phyloP scores from a whole-genome alignment of 1,140 invertebrate genomes.

The Anoplophora glabripennis region DNA sequence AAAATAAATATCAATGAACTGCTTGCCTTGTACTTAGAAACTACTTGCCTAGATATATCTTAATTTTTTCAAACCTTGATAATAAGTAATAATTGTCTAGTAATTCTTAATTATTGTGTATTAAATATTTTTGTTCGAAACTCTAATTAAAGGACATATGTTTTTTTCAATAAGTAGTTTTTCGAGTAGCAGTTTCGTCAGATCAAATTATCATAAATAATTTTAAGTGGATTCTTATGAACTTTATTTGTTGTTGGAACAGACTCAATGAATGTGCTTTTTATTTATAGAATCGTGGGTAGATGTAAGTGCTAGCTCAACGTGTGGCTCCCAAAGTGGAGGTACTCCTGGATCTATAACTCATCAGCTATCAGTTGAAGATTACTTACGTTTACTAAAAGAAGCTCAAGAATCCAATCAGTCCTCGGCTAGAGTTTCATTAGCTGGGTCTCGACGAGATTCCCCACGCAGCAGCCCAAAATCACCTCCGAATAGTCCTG shows the following conservation, averaged over 20 bases:
- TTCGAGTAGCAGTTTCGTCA: neutral
- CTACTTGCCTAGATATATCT: conserved; percentile 1
- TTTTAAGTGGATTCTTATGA: conserved; percentile 8
- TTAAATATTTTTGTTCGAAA: no score
- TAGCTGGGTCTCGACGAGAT: conserved; percentile 73
- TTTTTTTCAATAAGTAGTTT: conserved; percentile 4
- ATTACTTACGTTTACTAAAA: conserved; percentile 76
- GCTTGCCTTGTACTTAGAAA: neutral
- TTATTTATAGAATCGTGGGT: conserved; percentile 79
- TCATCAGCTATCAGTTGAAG: conserved; percentile 64
- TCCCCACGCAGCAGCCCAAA: conserved; percentile 67
- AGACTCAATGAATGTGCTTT: conserved; percentile 11
- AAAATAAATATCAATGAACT: conserved; percentile 3
- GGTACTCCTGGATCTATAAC: conserved; percentile 64
- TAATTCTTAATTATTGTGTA: no score
- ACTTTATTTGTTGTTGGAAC: conserved; percentile 21
- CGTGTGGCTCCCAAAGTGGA: conserved; percentile 55
- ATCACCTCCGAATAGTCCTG: conserved; percentile 86
- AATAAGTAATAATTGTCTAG: no score
- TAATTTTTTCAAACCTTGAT: no score
- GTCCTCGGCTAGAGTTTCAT: conserved; percentile 76
- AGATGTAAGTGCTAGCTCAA: conserved; percentile 56
- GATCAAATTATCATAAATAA: neutral
- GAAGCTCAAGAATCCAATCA: conserved; percentile 88
- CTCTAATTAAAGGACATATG: neutral